phyloP scores from a whole-genome alignment of 2,797 vertebrate genomes.

The Enteromius afrohamiltoni region DNA sequence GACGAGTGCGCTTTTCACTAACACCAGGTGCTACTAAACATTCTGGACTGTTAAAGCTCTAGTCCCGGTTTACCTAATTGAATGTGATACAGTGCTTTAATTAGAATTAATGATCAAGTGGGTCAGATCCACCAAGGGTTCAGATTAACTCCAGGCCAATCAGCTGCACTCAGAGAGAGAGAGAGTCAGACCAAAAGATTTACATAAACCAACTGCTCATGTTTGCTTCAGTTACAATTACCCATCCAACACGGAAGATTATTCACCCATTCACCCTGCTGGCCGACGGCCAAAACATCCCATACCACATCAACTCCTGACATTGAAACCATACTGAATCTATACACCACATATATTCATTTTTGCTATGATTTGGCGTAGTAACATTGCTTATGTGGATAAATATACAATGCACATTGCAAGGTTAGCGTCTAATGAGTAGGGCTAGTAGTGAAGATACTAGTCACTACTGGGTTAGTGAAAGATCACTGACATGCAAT shows the following conservation, averaged over 20 bases:
- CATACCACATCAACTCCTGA: not conserved
- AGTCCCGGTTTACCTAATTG: conserved; percentile 68
- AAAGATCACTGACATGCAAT: not conserved
- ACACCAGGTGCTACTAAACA: conserved; percentile 5
- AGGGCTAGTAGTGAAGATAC: not conserved
- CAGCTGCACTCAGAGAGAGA: conserved; percentile 26
- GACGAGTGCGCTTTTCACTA: not conserved
- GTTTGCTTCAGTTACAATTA: conserved; percentile 20
- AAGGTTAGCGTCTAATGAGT: not conserved
- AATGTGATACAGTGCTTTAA: conserved; percentile 74
- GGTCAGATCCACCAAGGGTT: conserved; percentile 55
- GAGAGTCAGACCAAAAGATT: not conserved
- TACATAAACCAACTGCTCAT: conserved; percentile 26
- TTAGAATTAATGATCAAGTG: conserved; percentile 72
- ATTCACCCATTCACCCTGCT: conserved; percentile 11
- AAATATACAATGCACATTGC: not conserved
- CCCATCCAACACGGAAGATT: not conserved
- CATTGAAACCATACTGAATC: not conserved
- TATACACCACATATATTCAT: not conserved
- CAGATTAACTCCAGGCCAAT: conserved; percentile 53
- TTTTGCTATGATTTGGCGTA: not conserved
- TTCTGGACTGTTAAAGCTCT: not conserved
- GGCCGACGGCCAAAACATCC: conserved; percentile 4
- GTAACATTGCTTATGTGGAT: not conserved
- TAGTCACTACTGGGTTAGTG: not conserved